Evolutionary conservation across 2,113 vertebrate species (phyloP).

Genomic region (Struthidea cinerea): DNA sequence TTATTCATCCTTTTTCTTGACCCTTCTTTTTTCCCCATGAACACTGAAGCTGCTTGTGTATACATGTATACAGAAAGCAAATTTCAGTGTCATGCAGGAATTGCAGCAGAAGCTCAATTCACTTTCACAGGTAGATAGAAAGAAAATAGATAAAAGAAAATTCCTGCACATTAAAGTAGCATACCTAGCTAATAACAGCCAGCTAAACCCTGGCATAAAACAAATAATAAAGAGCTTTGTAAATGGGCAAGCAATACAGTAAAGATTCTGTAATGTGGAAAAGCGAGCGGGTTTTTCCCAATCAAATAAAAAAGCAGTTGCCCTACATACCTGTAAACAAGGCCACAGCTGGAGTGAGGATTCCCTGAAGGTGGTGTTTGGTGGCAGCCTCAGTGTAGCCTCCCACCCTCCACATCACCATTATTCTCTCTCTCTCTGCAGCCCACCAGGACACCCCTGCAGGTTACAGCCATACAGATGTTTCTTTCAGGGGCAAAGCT

Average conservation of each 20-base stretch:
- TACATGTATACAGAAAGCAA: neutral
- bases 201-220: neutral
- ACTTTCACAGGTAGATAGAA: neutral
- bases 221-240: neutral
- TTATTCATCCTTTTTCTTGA: neutral
- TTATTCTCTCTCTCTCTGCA: neutral
- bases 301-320: neutral
- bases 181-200: neutral
- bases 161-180: neutral
- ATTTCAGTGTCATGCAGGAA: neutral
- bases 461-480: neutral
- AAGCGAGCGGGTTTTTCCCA: neutral
- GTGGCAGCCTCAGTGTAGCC: neutral
- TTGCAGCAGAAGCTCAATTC: neutral
- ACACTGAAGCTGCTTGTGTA: neutral
- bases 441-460: neutral
- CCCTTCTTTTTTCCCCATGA: neutral
- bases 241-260: neutral
- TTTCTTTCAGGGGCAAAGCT: neutral
- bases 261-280: neutral
- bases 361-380: neutral
- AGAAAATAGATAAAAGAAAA: neutral
- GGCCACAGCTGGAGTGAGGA: neutral
- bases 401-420: fast-evolving
- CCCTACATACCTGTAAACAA: neutral